A percentile compares a stretch with the other conserved stretches of the same genome.
Evolutionary conservation across 2,797 vertebrate species (phyloP).

Genomic region (Thaleichthys pacificus): DNA sequence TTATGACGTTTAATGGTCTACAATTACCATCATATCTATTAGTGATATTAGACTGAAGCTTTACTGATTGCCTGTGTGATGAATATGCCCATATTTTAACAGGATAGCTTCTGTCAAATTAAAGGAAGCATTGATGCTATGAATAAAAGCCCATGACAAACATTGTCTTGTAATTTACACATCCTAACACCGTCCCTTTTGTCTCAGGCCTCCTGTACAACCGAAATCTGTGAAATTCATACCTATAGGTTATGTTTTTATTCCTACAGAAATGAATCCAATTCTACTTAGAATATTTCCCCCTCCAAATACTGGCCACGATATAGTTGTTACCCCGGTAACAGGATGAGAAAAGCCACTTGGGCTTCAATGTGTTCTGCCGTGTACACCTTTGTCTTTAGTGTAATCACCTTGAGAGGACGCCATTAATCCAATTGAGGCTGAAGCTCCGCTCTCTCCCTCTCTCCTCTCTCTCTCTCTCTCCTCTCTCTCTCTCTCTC

Average conservation of each 20-base stretch:
- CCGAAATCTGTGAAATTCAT: background rate
- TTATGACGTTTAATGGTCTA: constrained; percentile 67
- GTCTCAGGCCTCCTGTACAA: constrained; percentile 17
- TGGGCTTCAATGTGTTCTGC: constrained; percentile 16
- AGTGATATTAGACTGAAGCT: constrained; percentile 74
- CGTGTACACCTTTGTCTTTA: constrained; percentile 37
- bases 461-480: background rate
- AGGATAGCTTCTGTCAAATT: constrained; percentile 68
- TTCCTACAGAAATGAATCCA: constrained; percentile 28
- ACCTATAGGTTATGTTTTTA: background rate
- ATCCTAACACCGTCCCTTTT: constrained; percentile 34
- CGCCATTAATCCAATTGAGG: constrained; percentile 50
- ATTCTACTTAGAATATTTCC: constrained; percentile 14
- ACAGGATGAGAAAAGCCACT: constrained; percentile 54
- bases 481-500: no score
- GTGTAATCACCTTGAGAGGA: constrained; percentile 48
- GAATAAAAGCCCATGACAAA: constrained; percentile 66
- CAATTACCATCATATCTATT: constrained; percentile 73
- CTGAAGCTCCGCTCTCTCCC: constrained; percentile 44
- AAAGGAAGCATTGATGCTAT: constrained; percentile 65
- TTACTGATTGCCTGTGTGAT: constrained; percentile 67
- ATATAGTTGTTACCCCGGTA: constrained; percentile 36
- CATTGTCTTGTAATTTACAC: constrained; percentile 45
- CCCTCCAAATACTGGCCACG: constrained; percentile 34
- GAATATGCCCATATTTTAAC: constrained; percentile 65